Conservation (phyloP, 2,113 vertebrate genomes). For the Catagonus wagneri region DNA sequence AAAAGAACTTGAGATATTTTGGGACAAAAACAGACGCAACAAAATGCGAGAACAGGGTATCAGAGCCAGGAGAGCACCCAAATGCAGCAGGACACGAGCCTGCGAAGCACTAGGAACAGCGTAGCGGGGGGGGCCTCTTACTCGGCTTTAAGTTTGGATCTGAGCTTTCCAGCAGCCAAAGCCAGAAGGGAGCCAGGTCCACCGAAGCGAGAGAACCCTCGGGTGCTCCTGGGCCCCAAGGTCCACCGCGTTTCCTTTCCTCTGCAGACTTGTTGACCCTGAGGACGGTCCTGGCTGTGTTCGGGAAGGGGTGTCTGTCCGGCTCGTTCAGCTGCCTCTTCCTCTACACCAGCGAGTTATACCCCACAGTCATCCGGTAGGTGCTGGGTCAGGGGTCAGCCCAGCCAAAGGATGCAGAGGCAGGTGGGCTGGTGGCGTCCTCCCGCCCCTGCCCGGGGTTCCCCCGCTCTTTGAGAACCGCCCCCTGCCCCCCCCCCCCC, state of each 20-base stretch:
- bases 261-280: slow-evolving; percentile 87
- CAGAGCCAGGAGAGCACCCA: background rate
- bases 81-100: background rate
- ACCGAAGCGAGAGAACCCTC: background rate
- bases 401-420: no score
- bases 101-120: background rate
- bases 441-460: background rate
- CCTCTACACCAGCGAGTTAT: slow-evolving; percentile 87
- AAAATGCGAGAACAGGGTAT: background rate
- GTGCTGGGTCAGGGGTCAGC: rapidly evolving
- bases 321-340: slow-evolving; percentile 93
- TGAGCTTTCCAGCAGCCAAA: slow-evolving; percentile 49
- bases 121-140: background rate
- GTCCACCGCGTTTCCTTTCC: background rate
- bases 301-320: slow-evolving; percentile 94
- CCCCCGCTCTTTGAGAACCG: background rate
- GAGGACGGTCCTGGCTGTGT: slow-evolving; percentile 91
- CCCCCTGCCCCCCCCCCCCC: no score
- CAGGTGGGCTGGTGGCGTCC: background rate
- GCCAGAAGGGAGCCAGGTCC: background rate
- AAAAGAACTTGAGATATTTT: background rate
- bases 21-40: background rate
- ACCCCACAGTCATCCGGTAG: slow-evolving; percentile 87
- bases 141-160: background rate
- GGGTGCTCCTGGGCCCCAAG: background rate